Evolutionary conservation across 2,797 vertebrate genomes (phyloP).

Genomic region (Pteronotus mesoamericanus): DNA sequence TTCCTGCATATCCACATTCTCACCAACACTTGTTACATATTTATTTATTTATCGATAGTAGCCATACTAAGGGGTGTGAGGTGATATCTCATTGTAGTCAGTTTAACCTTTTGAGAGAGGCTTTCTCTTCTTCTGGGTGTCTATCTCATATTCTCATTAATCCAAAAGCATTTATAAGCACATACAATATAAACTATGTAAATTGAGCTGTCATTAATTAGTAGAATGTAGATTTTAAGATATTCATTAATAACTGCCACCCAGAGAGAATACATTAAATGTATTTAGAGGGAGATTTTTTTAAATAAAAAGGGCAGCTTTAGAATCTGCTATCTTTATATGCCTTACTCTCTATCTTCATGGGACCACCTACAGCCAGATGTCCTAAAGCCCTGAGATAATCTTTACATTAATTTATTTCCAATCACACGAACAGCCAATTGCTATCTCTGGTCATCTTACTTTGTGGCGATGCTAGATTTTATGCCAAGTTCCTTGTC

Average conservation of each 20-base stretch:
- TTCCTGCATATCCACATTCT: neutral
- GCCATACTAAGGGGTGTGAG: neutral
- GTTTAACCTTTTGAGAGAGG: neutral
- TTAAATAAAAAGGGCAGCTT: neutral
- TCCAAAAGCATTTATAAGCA: neutral
- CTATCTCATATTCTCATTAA: neutral
- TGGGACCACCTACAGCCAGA: neutral
- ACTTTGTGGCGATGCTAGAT: neutral
- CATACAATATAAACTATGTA: neutral
- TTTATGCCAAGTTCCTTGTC: neutral
- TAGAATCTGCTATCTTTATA: neutral
- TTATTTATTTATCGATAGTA: neutral
- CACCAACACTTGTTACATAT: neutral
- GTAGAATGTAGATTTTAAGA: neutral
- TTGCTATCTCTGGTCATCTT: neutral
- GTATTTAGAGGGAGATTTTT: neutral
- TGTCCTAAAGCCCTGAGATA: neutral
- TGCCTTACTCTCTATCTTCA: neutral
- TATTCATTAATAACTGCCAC: neutral
- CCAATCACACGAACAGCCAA: neutral
- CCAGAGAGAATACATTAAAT: neutral
- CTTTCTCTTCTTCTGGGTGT: neutral
- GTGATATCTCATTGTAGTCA: neutral
- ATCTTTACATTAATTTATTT: neutral
- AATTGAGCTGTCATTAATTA: neutral